Conservation (phyloP, 30 jellyfish, hydroid and myxozoan genomes). For the Nemopilema nomurai region DNA sequence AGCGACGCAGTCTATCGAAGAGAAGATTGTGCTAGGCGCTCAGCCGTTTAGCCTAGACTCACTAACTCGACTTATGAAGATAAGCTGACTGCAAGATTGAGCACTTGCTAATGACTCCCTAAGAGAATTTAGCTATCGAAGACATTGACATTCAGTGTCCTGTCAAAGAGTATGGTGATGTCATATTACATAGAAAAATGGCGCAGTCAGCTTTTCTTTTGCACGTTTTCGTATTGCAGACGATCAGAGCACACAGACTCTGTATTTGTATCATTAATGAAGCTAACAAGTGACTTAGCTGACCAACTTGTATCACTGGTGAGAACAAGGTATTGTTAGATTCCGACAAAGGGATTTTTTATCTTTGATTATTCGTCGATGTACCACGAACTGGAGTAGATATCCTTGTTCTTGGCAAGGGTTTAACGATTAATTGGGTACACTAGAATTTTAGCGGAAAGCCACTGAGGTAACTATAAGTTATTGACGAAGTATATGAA, state of each 20-base stretch:
- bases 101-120: neutral
- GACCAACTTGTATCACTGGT: neutral
- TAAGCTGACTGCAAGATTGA: neutral
- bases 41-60: neutral
- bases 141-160: too few species aligned
- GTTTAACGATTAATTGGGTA: too few species aligned
- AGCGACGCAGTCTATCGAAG: neutral
- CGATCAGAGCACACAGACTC: neutral
- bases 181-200: too few species aligned
- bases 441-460: too few species aligned
- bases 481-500: too few species aligned
- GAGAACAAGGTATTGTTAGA: neutral
- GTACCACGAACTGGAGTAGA: neutral
- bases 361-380: neutral
- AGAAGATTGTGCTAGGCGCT: neutral
- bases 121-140: too few species aligned
- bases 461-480: too few species aligned
- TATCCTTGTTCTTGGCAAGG: neutral
- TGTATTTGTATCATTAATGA: neutral
- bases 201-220: neutral
- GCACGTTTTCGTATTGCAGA: neutral
- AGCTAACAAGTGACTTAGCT: neutral
- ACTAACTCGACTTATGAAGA: neutral
- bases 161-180: too few species aligned
- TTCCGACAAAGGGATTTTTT: too few species aligned